Evolutionary conservation across 2,888 invertebrate genomes (phyloP), one percentile per base, ranked within the genome.

Genomic region (Euzetes globulus): DNA sequence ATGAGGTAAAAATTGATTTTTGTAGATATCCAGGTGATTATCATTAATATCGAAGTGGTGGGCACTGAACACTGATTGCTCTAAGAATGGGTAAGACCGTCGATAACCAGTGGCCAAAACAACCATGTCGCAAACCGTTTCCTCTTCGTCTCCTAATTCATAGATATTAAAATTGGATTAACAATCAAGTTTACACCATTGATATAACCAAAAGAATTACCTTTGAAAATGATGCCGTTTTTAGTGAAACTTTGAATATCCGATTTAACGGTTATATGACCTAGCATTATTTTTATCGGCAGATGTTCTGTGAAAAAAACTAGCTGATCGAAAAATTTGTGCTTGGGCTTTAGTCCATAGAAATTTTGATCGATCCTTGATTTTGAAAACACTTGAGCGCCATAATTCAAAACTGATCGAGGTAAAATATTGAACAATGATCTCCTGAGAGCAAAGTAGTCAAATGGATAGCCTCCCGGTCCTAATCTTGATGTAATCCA

Each of bases 1-100:
- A 37, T 82, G 79, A 0, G 83, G 82, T 11, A 83, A 82, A 74
- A 82, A 84, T 78, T 82, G 81, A 77, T 81, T 82, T 77, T 83
- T 82, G 79, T 80, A 84, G 47, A 84, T 78, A 9, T 80, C 78
- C 6, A 83, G 81, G 15, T 79, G 75, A 45, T 76, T 76, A 25
- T 76, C 73, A 45, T 78, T 73, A 1, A 77, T 75, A 19, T 50
- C 50, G 19, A 50, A 50, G 19, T 19, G 1, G 13, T 41, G 5
- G 6, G 5, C 2, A n/a, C n/a, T 19, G 19, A 50, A 19, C 6
- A 50, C 5, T 50, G 50, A 19, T 9, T 50, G n/a, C 6, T 50
- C 19, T 19, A 83, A 74, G 75, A 82, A 83, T 1, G 83, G 83
- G 76, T 82, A 82, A 1, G 80, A 80, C 75, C 82, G 80, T 6